Base-by-base conservation (phyloP, 1,140 invertebrate species). In the Hormaphis cornu region DNA sequence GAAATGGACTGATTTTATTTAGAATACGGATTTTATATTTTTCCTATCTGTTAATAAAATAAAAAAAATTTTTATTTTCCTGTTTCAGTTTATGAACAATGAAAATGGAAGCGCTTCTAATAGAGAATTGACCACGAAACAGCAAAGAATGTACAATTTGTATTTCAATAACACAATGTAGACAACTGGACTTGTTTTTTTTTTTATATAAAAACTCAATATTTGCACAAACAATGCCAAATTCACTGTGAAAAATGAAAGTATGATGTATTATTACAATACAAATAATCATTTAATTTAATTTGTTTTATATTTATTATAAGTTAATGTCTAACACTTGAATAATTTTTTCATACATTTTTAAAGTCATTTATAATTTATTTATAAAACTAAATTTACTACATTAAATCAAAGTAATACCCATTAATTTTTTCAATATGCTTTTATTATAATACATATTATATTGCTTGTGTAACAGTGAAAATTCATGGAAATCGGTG, bases 1-100 rank as follows among this genome's bases (percentile, higher is more conserved):
- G 61, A 66, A 66, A 66, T 66, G 61, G 61, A 66, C 61, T 50
- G 44, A 50, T 10, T 66, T 66, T 33, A 18, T 30, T 54, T 3
- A 28, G 16, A 35, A 24, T 59, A 9, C n/a, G n/a, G n/a, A n/a
- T n/a, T 44, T 61, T n/a, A 42, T 8, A 59, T 26, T 58, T 24
- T 14, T 40, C n/a, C 9, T 20, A 46, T n/a, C n/a, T n/a, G n/a
- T 5, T 22, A 20, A 22, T 56, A 22, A 6, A 20, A 48, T 16
- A 33, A 48, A 66, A 2, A 66, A 22, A 8, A 22, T 30, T 66
- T 26, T 30, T 3, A 48, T 48, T 63, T 28, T 48, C 12, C 50
- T 66, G 61, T 66, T 66, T 66, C 61, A 66, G 61, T 66, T 50
- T 48, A 35, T 66, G 61, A 66, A 50, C 28, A 35, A 28, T 50